Percentiles rank a stretch among this genome's conserved stretches.
phyloP scores from a whole-genome alignment of 1,140 invertebrate species.

The Lasioglossum albipes region DNA sequence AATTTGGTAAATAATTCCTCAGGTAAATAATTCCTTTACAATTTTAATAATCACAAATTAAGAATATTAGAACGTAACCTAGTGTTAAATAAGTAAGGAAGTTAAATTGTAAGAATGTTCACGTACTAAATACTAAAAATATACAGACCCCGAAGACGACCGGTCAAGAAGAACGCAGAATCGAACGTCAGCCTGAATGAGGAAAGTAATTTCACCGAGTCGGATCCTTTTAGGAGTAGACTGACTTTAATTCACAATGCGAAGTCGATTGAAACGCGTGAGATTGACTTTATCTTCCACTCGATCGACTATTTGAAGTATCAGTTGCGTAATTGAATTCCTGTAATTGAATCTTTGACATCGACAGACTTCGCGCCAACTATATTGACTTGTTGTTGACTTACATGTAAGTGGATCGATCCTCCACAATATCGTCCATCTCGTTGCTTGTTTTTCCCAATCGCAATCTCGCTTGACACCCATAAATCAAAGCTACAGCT shows the following conservation, averaged over 20 bases:
- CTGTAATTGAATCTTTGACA: conserved; percentile 16
- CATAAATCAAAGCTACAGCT: too few species aligned
- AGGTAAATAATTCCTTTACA: too few species aligned
- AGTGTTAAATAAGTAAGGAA: too few species aligned
- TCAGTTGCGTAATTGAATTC: conserved; percentile 37
- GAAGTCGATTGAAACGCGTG: conserved; percentile 6
- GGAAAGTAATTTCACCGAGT: background rate
- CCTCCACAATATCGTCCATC: background rate
- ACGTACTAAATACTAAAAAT: background rate
- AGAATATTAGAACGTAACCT: too few species aligned
- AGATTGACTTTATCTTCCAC: conserved; percentile 19
- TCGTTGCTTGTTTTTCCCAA: too few species aligned
- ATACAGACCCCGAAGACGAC: background rate
- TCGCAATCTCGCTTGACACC: too few species aligned
- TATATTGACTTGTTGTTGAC: background rate
- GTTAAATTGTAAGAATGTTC: background rate
- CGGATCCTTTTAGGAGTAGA: conserved; percentile 5
- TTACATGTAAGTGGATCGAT: background rate
- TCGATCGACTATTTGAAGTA: conserved; percentile 21
- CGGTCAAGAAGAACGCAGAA: background rate
- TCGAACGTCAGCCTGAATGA: background rate
- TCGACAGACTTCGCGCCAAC: background rate
- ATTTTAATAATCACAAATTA: too few species aligned
- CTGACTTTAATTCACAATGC: conserved; percentile 11
- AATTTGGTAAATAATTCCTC: too few species aligned